Evolutionary conservation across 1,140 invertebrate genomes (phyloP).

Genomic region (Rhyzopertha dominica): DNA sequence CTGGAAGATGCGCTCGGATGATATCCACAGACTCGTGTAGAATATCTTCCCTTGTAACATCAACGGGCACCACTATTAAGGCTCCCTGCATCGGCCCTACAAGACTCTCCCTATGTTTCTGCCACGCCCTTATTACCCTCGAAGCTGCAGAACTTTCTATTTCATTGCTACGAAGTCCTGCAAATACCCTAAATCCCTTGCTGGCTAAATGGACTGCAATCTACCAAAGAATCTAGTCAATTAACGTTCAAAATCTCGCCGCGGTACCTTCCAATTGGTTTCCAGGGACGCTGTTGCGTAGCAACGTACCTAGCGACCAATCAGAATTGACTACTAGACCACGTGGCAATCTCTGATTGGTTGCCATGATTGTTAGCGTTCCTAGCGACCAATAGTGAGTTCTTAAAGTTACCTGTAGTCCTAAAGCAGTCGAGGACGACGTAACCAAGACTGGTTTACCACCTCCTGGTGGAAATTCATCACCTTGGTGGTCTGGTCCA

Average conservation of each 20-base stretch:
- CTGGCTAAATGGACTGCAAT: constrained; percentile 61
- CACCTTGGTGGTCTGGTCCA: constrained; percentile 23
- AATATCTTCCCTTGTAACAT: constrained; percentile 74
- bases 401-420: constrained; percentile 57
- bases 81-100: constrained; percentile 49
- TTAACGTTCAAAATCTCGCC: too few species aligned
- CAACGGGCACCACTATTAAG: constrained; percentile 65
- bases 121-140: constrained; percentile 57
- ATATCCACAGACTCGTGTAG: constrained; percentile 70
- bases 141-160: constrained; percentile 51
- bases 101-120: constrained; percentile 48
- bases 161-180: constrained; percentile 58
- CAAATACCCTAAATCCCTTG: constrained; percentile 69
- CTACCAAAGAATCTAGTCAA: constrained; percentile 39
- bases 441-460: constrained; percentile 68
- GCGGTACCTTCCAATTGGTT: too few species aligned
- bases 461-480: constrained; percentile 49
- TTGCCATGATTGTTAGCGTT: too few species aligned
- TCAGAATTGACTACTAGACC: too few species aligned
- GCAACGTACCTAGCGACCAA: too few species aligned
- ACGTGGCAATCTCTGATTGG: too few species aligned
- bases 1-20: constrained; percentile 71
- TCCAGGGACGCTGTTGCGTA: too few species aligned
- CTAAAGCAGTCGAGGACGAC: constrained; percentile 68
- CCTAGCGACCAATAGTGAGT: too few species aligned